Evolutionary conservation across 37 sponge, comb jelly and placozoan genomes (phyloP).

Genomic region (Halichondria panicea): DNA sequence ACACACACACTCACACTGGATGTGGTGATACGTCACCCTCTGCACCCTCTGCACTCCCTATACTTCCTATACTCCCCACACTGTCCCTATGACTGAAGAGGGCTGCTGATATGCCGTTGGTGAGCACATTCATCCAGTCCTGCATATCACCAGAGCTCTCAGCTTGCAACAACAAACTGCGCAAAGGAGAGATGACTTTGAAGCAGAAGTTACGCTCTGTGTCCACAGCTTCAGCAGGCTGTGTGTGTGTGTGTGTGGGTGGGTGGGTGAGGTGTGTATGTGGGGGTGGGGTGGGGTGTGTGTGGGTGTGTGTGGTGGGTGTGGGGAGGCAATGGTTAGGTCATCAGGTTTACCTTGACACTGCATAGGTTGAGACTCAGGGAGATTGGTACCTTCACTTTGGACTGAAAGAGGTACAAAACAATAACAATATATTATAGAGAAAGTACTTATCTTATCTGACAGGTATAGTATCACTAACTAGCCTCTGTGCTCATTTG

Average conservation of each 20-base stretch:
- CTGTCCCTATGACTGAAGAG: slow-evolving; percentile 23
- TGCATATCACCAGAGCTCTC: slow-evolving; percentile 73
- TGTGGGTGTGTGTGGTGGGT: no score
- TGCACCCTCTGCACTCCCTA: no score
- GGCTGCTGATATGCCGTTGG: slow-evolving; percentile 44
- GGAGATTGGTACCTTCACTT: slow-evolving; percentile 52
- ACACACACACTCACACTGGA: no score
- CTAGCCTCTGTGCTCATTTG: no score
- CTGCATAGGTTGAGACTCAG: slow-evolving; percentile 78
- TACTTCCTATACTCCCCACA: no score
- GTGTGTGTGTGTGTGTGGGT: no score
- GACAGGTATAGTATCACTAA: no score
- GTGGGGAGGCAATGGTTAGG: no score
- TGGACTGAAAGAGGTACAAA: slow-evolving; percentile 35
- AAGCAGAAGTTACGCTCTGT: slow-evolving; percentile 86
- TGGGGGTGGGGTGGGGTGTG: no score
- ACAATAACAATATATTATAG: background rate
- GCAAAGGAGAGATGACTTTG: slow-evolving; percentile 73
- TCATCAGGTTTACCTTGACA: slow-evolving; percentile 55
- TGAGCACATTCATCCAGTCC: slow-evolving; percentile 49
- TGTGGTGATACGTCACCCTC: no score
- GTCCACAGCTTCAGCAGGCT: slow-evolving; percentile 53
- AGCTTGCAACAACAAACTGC: slow-evolving; percentile 77
- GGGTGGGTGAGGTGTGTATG: no score
- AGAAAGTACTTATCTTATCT: background rate